A percentile compares a stretch with the other conserved stretches of the same genome.
Evolutionary conservation across 2,113 vertebrate genomes (phyloP).

Genomic region (Syngnathus typhle): DNA sequence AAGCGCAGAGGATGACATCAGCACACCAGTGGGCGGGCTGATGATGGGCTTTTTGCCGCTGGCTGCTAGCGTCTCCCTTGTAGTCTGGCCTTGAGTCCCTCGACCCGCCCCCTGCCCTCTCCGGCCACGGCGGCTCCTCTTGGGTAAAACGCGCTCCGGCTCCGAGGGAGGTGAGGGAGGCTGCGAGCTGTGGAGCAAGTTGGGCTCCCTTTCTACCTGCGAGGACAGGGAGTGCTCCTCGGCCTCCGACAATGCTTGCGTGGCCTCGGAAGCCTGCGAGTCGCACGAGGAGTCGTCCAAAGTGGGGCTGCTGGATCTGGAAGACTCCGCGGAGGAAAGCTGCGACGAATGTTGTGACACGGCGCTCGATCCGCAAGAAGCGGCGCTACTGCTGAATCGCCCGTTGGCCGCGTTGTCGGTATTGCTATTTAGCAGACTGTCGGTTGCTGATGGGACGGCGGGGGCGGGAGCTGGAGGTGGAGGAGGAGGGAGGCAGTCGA

Average conservation of each 20-base stretch:
- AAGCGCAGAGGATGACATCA: conserved; percentile 74
- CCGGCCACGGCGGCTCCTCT: conserved; percentile 72
- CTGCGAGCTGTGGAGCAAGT: conserved; percentile 70
- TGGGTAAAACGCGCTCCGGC: conserved; percentile 64
- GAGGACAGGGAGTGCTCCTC: conserved; percentile 71
- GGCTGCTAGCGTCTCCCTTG: conserved; percentile 68
- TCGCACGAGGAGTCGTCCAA: conserved; percentile 91
- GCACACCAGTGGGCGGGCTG: conserved; percentile 73
- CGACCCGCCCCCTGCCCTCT: conserved; percentile 68
- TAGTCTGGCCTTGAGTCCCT: conserved; percentile 59
- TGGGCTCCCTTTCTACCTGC: conserved; percentile 62
- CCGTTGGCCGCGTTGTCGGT: conserved; percentile 75
- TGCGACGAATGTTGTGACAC: conserved; percentile 96
- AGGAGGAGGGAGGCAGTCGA: conserved; percentile 58
- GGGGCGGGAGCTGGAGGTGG: conserved; percentile 54
- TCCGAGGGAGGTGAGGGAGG: conserved; percentile 79
- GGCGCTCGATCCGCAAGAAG: conserved; percentile 90
- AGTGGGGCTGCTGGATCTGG: conserved; percentile 91
- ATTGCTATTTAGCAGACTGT: conserved; percentile 61
- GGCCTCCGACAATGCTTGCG: conserved; percentile 80
- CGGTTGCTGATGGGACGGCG: conserved; percentile 31
- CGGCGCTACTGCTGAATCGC: conserved; percentile 82
- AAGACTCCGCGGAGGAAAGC: conserved; percentile 92
- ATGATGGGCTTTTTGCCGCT: conserved; percentile 77
- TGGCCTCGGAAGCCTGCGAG: conserved; percentile 92